Conservation (phyloP, 2,888 invertebrate species). For the Scaptomyza tumidula region DNA sequence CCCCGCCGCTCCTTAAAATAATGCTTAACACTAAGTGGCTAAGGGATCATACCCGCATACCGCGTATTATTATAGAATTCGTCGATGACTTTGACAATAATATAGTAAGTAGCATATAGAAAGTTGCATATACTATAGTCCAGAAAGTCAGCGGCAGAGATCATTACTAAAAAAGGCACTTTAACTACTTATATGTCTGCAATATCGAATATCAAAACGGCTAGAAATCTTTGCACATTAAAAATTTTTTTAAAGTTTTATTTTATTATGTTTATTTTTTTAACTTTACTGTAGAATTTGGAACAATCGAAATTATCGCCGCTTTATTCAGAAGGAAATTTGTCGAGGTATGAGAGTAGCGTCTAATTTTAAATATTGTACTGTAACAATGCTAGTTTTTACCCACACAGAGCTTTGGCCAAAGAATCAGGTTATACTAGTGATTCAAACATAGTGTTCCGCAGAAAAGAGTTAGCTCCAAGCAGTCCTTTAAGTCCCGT, state of each 20-base stretch:
- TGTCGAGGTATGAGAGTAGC: slow-evolving; percentile 88
- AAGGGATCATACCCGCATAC: slow-evolving; percentile 90
- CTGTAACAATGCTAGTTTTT: background rate
- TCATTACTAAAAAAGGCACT: slow-evolving; percentile 65
- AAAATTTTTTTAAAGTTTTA: rapidly evolving
- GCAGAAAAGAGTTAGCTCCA: slow-evolving; percentile 89
- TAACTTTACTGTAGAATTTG: slow-evolving; percentile 87
- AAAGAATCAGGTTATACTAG: slow-evolving; percentile 97
- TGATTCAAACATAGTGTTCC: slow-evolving; percentile 94
- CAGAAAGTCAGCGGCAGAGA: slow-evolving; percentile 27
- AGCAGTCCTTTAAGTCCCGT: slow-evolving; percentile 89
- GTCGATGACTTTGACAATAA: slow-evolving; percentile 89
- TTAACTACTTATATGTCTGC: slow-evolving; percentile 52
- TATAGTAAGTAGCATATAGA: slow-evolving; percentile 86
- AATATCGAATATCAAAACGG: slow-evolving; percentile 2
- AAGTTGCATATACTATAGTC: slow-evolving; percentile 1
- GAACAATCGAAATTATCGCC: slow-evolving; percentile 89
- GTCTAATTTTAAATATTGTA: background rate
- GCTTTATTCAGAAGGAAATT: slow-evolving; percentile 90
- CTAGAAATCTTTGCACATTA: slow-evolving; percentile 9
- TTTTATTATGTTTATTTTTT: slow-evolving; percentile 53
- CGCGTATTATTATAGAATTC: slow-evolving; percentile 89
- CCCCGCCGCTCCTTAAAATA: slow-evolving; percentile 11
- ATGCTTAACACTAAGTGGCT: slow-evolving; percentile 86
- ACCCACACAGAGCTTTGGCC: slow-evolving; percentile 88